These are phyloP conservation scores for Athetis lepigone DNA, from an alignment of 2,888 invertebrate genomes.

Conservation along the genomic window DNA sequence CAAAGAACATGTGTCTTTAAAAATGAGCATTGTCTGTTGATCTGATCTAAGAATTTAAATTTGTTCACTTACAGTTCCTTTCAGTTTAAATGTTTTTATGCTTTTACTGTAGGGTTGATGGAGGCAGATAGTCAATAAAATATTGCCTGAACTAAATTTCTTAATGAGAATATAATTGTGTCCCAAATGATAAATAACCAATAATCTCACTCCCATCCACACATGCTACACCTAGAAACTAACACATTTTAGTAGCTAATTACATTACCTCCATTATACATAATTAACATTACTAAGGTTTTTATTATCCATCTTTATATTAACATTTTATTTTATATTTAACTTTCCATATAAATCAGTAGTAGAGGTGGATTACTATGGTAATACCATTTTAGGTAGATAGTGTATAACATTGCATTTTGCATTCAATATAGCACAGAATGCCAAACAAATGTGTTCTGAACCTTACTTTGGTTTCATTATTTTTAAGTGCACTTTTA, in stretches of 20 bases:
- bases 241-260: slow-evolving; percentile 45
- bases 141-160: slow-evolving; percentile 19
- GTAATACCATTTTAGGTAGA: slow-evolving; percentile 50
- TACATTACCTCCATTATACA: slow-evolving; percentile 51
- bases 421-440: slow-evolving; percentile 25
- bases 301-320: slow-evolving; percentile 42
- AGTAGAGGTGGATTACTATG: slow-evolving; percentile 58
- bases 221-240: slow-evolving; percentile 40
- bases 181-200: slow-evolving; percentile 56
- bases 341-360: slow-evolving; percentile 42
- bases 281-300: slow-evolving; percentile 37
- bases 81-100: slow-evolving; percentile 15
- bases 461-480: slow-evolving; percentile 32
- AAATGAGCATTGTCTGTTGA: slow-evolving; percentile 53
- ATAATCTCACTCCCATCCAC: slow-evolving; percentile 66
- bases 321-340: slow-evolving; percentile 34
- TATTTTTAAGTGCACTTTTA: slow-evolving; percentile 60
- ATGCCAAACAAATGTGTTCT: slow-evolving; percentile 8
- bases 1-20: slow-evolving; percentile 47
- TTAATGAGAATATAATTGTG: slow-evolving; percentile 40
- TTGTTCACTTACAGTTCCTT: slow-evolving; percentile 1
- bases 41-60: slow-evolving; percentile 9
- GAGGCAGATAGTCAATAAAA: slow-evolving; percentile 16
- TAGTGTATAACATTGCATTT: slow-evolving; percentile 38
- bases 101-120: slow-evolving; percentile 8